A percentile compares a stretch with the other conserved stretches of the same genome.
phyloP scores from a whole-genome alignment of 2,888 invertebrate species.

The Anthophora plumipes region DNA sequence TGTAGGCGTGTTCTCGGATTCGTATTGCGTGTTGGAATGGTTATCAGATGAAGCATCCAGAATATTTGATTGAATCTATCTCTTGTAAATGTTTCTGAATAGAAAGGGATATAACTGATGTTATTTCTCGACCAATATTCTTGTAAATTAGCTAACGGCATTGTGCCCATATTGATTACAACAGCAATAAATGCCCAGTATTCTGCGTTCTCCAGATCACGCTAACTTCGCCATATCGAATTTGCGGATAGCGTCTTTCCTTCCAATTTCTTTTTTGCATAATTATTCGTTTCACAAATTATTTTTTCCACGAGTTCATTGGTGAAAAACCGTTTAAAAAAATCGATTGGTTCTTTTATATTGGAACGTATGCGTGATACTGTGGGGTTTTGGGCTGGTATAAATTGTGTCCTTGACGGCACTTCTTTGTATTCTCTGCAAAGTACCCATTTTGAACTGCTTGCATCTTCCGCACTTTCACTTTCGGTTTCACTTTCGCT shows the following conservation, averaged over 20 bases:
- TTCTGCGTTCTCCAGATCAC: slow-evolving; percentile 51
- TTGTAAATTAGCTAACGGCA: too few relatives aligned
- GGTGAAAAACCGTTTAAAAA: slow-evolving; percentile 51
- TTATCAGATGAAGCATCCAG: too few relatives aligned
- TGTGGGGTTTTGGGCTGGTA: background rate
- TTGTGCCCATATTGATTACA: too few relatives aligned
- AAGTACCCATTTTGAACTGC: slow-evolving; percentile 2
- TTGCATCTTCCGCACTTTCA: slow-evolving; percentile 50
- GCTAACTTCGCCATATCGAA: slow-evolving; percentile 57
- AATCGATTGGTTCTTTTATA: slow-evolving; percentile 46
- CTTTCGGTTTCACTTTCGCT: slow-evolving; percentile 45
- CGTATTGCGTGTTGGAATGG: too few relatives aligned
- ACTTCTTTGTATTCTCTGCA: background rate
- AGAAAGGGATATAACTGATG: too few relatives aligned
- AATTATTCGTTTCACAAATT: slow-evolving; percentile 41
- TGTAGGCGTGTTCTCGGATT: too few relatives aligned
- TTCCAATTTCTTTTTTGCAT: too few relatives aligned
- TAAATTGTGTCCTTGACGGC: background rate
- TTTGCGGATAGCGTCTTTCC: slow-evolving; percentile 40
- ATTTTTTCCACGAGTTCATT: slow-evolving; percentile 43
- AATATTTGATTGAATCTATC: too few relatives aligned
- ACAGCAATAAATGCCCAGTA: slow-evolving; percentile 43
- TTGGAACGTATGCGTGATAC: slow-evolving; percentile 24
- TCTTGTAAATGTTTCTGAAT: too few relatives aligned
- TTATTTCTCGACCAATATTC: too few relatives aligned